These are phyloP conservation scores for Ochotona princeps DNA, from an alignment of 2,113 vertebrate genomes.

Conservation along the genomic window DNA sequence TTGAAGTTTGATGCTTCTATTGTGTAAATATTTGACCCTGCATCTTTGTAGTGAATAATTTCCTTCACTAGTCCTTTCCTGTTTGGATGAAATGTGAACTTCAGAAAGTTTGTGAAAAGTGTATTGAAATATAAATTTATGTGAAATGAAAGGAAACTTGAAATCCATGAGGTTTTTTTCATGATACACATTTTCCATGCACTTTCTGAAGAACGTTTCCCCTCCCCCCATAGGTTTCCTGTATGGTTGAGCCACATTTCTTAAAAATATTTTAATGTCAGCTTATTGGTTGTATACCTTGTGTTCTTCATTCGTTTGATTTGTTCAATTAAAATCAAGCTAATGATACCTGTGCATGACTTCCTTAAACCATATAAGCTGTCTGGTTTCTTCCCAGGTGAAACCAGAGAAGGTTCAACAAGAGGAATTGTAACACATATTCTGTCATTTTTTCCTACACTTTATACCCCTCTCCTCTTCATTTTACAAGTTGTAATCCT, in stretches of 20 bases:
- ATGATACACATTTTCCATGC: too few relatives aligned
- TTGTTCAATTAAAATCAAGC: neutral
- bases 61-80: neutral
- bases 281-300: neutral
- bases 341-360: neutral
- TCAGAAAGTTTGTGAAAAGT: too few relatives aligned
- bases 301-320: neutral
- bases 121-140: too few relatives aligned
- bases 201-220: too few relatives aligned
- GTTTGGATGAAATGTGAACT: neutral
- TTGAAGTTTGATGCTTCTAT: neutral
- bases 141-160: too few relatives aligned
- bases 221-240: neutral
- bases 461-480: neutral
- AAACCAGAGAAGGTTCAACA: neutral
- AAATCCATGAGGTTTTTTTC: too few relatives aligned
- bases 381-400: neutral
- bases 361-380: neutral
- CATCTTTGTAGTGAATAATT: neutral
- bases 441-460: neutral
- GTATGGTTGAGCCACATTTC: neutral
- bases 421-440: neutral
- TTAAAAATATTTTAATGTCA: constrained; percentile 3
- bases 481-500: neutral
- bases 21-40: neutral